These are phyloP conservation scores for Lithosia quadra DNA, from an alignment of 2,888 invertebrate genomes.

Conservation along the genomic window DNA sequence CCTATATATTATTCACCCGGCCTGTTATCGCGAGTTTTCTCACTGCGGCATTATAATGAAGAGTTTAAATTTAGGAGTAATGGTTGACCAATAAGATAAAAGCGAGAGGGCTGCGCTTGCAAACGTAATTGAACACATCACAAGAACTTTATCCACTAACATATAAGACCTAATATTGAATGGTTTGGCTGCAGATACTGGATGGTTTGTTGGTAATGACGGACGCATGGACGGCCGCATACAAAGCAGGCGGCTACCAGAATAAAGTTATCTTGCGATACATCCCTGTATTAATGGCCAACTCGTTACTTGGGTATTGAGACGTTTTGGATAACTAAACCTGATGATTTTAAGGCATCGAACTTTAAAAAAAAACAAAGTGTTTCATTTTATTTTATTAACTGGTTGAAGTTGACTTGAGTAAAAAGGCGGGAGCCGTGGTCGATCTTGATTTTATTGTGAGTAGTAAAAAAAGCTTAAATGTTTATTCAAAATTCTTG, in stretches of 20 bases:
- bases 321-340: slow-evolving; percentile 77
- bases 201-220: slow-evolving; percentile 79
- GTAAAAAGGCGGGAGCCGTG: slow-evolving; percentile 30
- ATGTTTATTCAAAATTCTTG: slow-evolving; percentile 11
- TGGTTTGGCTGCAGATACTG: slow-evolving; percentile 39
- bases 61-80: slow-evolving; percentile 87
- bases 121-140: slow-evolving; percentile 46
- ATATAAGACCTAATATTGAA: slow-evolving; percentile 58
- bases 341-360: slow-evolving; percentile 74
- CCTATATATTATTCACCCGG: slow-evolving; percentile 80
- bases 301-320: slow-evolving; percentile 87
- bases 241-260: slow-evolving; percentile 87
- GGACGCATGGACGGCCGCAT: slow-evolving; percentile 84
- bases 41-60: slow-evolving; percentile 85
- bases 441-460: slow-evolving; percentile 30
- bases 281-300: slow-evolving; percentile 86
- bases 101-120: slow-evolving; percentile 79
- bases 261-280: slow-evolving; percentile 87
- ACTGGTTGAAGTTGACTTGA: slow-evolving; percentile 31
- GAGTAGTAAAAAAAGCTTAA: slow-evolving; percentile 8
- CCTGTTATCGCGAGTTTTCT: slow-evolving; percentile 82
- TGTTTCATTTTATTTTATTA: slow-evolving; percentile 41
- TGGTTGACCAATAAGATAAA: slow-evolving; percentile 87
- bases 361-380: slow-evolving; percentile 66
- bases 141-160: slow-evolving; percentile 43